Conservation (phyloP, 2,113 vertebrate genomes). For the Bujurquina vittata region DNA sequence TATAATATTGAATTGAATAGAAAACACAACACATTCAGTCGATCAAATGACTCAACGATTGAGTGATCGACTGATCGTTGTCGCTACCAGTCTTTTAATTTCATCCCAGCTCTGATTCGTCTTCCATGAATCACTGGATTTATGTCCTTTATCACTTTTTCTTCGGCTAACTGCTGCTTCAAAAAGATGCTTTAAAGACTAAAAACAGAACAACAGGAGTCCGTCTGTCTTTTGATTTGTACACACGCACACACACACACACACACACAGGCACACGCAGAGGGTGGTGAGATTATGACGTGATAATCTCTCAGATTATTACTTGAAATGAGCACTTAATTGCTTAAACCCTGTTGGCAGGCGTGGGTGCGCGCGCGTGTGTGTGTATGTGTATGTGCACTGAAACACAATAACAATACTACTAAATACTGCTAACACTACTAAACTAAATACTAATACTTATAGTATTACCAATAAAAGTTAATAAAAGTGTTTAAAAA, state of each 20-base stretch:
- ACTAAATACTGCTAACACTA: too few species aligned
- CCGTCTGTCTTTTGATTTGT: not conserved
- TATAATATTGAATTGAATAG: too few species aligned
- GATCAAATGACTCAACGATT: too few species aligned
- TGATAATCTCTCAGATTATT: constrained; percentile 74
- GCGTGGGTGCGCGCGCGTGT: constrained; percentile 8
- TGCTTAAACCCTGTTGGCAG: constrained; percentile 59
- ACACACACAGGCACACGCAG: not conserved
- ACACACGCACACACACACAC: not conserved
- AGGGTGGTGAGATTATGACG: constrained; percentile 40
- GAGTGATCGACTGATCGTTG: too few species aligned
- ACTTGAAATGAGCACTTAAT: constrained; percentile 69
- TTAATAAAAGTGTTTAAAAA: too few species aligned
- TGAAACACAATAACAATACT: too few species aligned
- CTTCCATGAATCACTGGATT: too few species aligned
- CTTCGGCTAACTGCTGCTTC: not conserved
- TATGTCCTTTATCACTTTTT: not conserved
- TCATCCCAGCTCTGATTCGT: too few species aligned
- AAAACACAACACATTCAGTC: too few species aligned
- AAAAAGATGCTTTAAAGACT: not conserved
- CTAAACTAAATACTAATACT: too few species aligned
- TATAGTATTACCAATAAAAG: too few species aligned
- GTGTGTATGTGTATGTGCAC: not conserved
- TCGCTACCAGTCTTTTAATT: not conserved
- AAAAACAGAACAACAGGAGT: not conserved